These are phyloP conservation scores for Geotrupes spiniger DNA, from an alignment of 2,888 invertebrate genomes.

Conservation along the genomic window DNA sequence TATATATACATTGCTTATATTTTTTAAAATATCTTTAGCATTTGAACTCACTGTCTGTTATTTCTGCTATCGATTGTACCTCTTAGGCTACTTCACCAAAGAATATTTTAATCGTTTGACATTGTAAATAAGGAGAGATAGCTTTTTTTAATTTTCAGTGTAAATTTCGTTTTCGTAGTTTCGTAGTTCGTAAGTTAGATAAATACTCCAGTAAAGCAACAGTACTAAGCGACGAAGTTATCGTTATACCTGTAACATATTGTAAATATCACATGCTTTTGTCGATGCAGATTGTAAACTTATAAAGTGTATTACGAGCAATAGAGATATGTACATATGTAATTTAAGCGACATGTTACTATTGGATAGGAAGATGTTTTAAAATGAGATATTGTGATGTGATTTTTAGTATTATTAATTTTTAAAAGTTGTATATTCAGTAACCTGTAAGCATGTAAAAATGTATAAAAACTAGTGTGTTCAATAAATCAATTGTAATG, in stretches of 20 bases:
- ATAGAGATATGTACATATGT: constrained; percentile 10
- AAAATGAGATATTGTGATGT: constrained; percentile 43
- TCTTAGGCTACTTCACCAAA: neutral
- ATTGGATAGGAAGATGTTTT: constrained; percentile 9
- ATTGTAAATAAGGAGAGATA: too few relatives aligned
- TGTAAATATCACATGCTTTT: neutral
- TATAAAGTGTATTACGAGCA: constrained; percentile 13
- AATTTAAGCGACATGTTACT: constrained; percentile 2
- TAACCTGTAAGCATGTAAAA: constrained; percentile 28
- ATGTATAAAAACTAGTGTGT: constrained; percentile 35
- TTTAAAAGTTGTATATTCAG: constrained; percentile 31
- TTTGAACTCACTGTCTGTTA: too few relatives aligned
- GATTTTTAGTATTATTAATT: constrained; percentile 39
- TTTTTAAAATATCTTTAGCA: too few relatives aligned
- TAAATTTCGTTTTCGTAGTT: neutral
- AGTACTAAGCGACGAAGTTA: too few relatives aligned
- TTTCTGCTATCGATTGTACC: neutral
- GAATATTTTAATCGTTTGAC: neutral
- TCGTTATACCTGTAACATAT: neutral
- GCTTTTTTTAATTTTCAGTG: neutral
- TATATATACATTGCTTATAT: too few relatives aligned
- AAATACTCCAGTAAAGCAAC: too few relatives aligned
- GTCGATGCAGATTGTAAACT: neutral
- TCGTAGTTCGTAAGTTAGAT: too few relatives aligned
- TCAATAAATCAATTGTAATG: constrained; percentile 29